These are phyloP conservation scores for Spheniscus mendiculus DNA, from an alignment of 2,113 vertebrate genomes.

Conservation along the genomic window DNA sequence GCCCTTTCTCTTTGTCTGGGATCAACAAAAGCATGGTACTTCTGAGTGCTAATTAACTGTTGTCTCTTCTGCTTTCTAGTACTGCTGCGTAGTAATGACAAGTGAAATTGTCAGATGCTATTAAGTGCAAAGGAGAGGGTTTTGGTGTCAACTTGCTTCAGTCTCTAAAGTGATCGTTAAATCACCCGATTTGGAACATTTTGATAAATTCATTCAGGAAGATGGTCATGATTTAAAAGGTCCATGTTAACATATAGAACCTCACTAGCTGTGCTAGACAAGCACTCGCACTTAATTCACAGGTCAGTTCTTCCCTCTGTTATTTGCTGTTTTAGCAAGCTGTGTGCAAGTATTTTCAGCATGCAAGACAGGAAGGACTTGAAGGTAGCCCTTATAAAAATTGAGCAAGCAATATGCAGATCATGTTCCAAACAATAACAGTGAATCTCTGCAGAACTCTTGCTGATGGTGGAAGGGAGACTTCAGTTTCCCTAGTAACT, in stretches of 20 bases:
- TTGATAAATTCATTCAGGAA: neutral
- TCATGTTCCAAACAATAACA: neutral
- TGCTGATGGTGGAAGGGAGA: neutral
- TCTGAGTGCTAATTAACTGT: neutral
- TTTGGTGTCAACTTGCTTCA: neutral
- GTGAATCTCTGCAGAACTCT: neutral
- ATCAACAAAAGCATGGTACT: neutral
- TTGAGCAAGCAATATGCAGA: neutral
- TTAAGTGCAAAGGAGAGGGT: neutral
- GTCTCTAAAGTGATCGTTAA: neutral
- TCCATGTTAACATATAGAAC: neutral
- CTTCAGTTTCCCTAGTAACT: constrained; percentile 54
- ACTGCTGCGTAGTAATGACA: neutral
- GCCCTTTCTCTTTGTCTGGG: neutral
- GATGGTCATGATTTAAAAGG: neutral
- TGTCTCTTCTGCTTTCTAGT: neutral
- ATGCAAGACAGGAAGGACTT: neutral
- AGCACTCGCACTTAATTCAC: neutral
- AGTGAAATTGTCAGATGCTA: neutral
- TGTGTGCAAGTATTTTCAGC: neutral
- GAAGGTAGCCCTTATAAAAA: neutral
- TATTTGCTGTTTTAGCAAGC: neutral
- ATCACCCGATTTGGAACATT: neutral
- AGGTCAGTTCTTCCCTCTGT: neutral
- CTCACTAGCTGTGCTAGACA: neutral